Percentiles rank a stretch among this genome's conserved stretches.
Evolutionary conservation across 2,888 invertebrate genomes (phyloP).

Genomic region (Apotomis betuletana): DNA sequence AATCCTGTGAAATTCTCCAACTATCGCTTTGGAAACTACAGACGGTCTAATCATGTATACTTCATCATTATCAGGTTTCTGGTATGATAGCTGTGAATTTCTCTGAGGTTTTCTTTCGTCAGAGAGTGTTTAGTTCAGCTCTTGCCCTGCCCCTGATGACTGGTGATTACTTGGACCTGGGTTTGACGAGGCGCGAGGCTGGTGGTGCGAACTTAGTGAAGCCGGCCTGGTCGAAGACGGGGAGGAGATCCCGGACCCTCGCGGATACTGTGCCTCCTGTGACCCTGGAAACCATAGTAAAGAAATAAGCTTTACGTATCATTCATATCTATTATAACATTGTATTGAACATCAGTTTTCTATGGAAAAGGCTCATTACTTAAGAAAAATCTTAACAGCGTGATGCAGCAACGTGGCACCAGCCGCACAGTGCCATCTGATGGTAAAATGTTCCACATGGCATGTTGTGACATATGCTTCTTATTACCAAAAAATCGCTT

Average conservation of each 20-base stretch:
- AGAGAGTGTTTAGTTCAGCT: neutral
- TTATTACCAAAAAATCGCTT: too few relatives aligned
- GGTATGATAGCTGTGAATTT: neutral
- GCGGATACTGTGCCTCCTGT: constrained; percentile 87
- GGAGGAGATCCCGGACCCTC: constrained; percentile 88
- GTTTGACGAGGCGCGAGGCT: constrained; percentile 89
- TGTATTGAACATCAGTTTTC: too few relatives aligned
- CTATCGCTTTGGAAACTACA: neutral
- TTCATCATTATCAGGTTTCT: neutral
- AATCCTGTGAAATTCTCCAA: neutral
- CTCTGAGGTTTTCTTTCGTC: neutral
- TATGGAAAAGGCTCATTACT: too few relatives aligned
- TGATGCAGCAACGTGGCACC: too few relatives aligned
- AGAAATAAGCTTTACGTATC: too few relatives aligned
- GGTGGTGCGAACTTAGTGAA: constrained; percentile 92
- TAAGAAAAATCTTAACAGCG: too few relatives aligned
- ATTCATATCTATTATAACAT: too few relatives aligned
- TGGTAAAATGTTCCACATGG: too few relatives aligned
- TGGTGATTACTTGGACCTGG: constrained; percentile 69
- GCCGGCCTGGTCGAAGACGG: constrained; percentile 93
- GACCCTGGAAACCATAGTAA: constrained; percentile 74
- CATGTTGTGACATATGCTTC: too few relatives aligned
- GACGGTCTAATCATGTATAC: neutral
- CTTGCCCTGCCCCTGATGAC: constrained; percentile 9
- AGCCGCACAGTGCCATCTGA: too few relatives aligned